Percentiles rank a stretch among this genome's conserved stretches.
Evolutionary conservation across 2,888 invertebrate genomes (phyloP).

Genomic region (Lasioglossum pauxillum): DNA sequence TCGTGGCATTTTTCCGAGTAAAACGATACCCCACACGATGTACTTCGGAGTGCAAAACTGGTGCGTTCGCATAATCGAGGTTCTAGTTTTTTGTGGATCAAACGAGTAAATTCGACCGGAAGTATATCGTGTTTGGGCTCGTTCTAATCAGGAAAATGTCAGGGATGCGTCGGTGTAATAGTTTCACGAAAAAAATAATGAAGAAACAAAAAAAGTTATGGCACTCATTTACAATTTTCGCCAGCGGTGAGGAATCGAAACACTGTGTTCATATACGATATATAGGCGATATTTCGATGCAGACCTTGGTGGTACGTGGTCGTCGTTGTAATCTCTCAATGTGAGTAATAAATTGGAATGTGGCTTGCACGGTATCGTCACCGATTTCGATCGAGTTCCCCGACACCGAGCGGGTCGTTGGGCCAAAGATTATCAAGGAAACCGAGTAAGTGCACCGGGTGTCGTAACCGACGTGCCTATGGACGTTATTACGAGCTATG

Average conservation of each 20-base stretch:
- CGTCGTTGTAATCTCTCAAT: not conserved
- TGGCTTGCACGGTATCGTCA: slow-evolving; percentile 11
- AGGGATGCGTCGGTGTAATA: not conserved
- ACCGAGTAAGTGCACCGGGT: slow-evolving; percentile 61
- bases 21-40: too few species aligned
- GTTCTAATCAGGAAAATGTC: not conserved
- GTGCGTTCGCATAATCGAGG: not conserved
- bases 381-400: slow-evolving; percentile 32
- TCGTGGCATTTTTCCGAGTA: too few species aligned
- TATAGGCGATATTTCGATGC: not conserved
- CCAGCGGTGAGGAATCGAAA: too few species aligned
- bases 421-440: slow-evolving; percentile 66
- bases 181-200: not conserved
- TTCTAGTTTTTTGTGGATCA: not conserved
- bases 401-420: slow-evolving; percentile 47
- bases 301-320: too few species aligned
- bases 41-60: not conserved
- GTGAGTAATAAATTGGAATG: slow-evolving; percentile 30
- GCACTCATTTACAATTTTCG: not conserved
- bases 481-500: not conserved
- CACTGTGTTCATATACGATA: too few species aligned
- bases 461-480: slow-evolving; percentile 55
- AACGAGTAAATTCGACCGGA: not conserved
- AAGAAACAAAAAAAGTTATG: not conserved
- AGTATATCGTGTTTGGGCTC: not conserved